Conservation (phyloP, 2,113 vertebrate genomes). For the Malurus melanocephalus region DNA sequence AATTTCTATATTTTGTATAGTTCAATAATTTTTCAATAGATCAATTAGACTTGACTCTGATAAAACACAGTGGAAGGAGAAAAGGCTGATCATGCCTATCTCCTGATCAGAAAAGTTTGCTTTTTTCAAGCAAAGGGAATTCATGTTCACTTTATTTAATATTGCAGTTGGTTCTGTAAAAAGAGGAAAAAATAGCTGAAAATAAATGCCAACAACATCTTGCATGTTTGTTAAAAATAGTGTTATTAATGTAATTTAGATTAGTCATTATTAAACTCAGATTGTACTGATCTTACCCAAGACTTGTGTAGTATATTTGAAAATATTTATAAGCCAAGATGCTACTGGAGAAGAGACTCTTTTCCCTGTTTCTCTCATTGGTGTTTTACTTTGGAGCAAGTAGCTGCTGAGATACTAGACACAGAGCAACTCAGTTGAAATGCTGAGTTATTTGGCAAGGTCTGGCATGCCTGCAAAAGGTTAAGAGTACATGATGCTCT, state of each 20-base stretch:
- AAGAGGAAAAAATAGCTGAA: background rate
- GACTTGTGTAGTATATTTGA: background rate
- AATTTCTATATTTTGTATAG: background rate
- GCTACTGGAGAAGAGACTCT: background rate
- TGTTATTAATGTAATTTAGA: background rate
- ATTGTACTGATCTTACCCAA: background rate
- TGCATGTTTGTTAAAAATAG: background rate
- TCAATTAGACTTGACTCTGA: background rate
- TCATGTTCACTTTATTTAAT: background rate
- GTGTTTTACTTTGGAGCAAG: background rate
- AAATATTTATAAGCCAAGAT: background rate
- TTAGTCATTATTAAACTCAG: background rate
- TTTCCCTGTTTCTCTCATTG: background rate
- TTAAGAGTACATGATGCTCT: accelerated
- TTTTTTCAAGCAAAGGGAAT: background rate
- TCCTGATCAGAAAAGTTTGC: background rate
- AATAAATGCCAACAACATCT: background rate
- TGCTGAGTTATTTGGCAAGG: background rate
- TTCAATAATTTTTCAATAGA: background rate
- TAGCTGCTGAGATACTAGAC: background rate
- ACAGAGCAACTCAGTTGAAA: background rate
- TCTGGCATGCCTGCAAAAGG: background rate
- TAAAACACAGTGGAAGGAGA: background rate
- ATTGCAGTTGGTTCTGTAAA: background rate
- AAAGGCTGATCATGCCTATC: background rate